Conservation (phyloP, 2,797 vertebrate species). For the Crypturellus tataupa region DNA sequence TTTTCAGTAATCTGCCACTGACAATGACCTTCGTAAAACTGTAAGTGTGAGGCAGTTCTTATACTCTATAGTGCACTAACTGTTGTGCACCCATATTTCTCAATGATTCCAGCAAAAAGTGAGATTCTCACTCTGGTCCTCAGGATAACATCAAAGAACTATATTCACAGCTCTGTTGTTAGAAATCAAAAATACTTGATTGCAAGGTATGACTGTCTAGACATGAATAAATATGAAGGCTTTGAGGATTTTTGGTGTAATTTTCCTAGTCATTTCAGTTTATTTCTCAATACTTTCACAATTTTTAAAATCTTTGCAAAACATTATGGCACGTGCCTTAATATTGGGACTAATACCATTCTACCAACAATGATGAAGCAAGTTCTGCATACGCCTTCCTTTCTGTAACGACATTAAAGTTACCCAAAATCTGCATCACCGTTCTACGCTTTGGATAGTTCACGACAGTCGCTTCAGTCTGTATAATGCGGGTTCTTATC, state of each 20-base stretch:
- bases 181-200: slow-evolving; percentile 33
- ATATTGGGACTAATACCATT: not conserved
- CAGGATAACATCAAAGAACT: slow-evolving; percentile 26
- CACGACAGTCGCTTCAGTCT: not conserved
- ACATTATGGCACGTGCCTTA: not conserved
- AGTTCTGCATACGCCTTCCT: not conserved
- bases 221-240: not conserved
- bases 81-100: not conserved
- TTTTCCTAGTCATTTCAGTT: not conserved
- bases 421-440: not conserved
- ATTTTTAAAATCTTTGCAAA: not conserved
- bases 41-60: not conserved
- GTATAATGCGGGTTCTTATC: not conserved
- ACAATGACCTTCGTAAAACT: not conserved
- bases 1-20: not conserved
- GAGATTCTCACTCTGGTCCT: not conserved
- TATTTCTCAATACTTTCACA: not conserved
- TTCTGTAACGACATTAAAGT: not conserved
- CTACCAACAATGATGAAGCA: not conserved
- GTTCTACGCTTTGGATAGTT: not conserved
- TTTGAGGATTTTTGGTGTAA: not conserved
- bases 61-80: not conserved
- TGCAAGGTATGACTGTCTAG: not conserved
- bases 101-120: not conserved
- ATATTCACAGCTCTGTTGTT: not conserved